Conservation (phyloP, 2,888 invertebrate species). For the Meganola albula region DNA sequence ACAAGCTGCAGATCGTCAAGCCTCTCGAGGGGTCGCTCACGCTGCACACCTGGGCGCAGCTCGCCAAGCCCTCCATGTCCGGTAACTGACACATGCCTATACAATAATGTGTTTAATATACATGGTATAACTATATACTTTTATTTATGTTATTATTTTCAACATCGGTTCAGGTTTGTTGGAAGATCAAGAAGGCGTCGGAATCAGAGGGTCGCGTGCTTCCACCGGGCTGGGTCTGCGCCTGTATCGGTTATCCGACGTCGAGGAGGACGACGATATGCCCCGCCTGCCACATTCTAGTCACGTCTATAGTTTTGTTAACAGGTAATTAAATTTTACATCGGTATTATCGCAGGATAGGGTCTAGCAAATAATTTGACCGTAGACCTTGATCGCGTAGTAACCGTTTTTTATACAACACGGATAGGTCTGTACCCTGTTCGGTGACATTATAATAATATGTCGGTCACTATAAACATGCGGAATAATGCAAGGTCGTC, state of each 20-base stretch:
- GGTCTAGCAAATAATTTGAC: too few species aligned
- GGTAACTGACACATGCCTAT: slow-evolving; percentile 55
- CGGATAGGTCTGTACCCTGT: too few species aligned
- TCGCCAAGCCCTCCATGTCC: slow-evolving; percentile 95
- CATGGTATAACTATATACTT: neutral
- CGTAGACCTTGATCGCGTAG: too few species aligned
- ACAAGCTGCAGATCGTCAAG: slow-evolving; percentile 94
- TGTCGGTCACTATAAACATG: too few species aligned
- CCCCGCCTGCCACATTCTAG: slow-evolving; percentile 86
- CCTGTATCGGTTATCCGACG: slow-evolving; percentile 79
- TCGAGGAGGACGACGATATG: slow-evolving; percentile 87
- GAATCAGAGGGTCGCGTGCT: slow-evolving; percentile 86
- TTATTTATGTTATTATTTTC: neutral
- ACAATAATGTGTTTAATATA: neutral
- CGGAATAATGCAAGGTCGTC: too few species aligned
- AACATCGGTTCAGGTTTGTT: slow-evolving; percentile 79
- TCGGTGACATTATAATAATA: too few species aligned
- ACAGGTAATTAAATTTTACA: slow-evolving; percentile 76
- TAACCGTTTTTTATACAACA: too few species aligned
- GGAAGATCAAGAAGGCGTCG: slow-evolving; percentile 94
- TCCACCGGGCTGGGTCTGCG: slow-evolving; percentile 86
- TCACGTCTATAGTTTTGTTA: slow-evolving; percentile 91
- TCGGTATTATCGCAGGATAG: too few species aligned
- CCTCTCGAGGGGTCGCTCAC: slow-evolving; percentile 96
- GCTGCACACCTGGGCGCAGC: slow-evolving; percentile 94